A percentile compares a stretch with the other conserved stretches of the same genome.
These are phyloP conservation scores for Enoplolaimus lenunculus DNA, from an alignment of 2,888 invertebrate species.

Conservation along the genomic window DNA sequence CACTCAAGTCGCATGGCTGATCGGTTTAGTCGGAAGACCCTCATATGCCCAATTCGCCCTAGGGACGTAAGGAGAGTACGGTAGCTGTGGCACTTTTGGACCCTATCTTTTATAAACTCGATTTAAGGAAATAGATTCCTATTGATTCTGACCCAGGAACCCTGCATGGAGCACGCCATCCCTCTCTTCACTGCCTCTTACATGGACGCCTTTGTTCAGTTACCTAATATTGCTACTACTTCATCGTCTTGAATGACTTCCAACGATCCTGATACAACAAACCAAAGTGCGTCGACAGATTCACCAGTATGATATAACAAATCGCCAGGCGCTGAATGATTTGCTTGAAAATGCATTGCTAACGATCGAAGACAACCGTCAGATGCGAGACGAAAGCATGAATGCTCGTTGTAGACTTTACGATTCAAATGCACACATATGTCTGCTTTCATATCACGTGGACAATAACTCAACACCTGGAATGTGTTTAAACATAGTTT, in stretches of 20 bases:
- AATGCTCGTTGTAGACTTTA: slow-evolving; percentile 59
- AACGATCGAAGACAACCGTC: slow-evolving; percentile 92
- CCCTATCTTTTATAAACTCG: too few relatives aligned
- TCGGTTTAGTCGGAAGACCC: too few relatives aligned
- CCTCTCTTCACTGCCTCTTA: too few relatives aligned
- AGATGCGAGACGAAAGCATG: slow-evolving; percentile 66
- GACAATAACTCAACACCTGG: slow-evolving; percentile 97
- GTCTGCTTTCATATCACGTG: slow-evolving; percentile 99
- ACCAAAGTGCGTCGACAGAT: slow-evolving; percentile 92
- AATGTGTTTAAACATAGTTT: too few relatives aligned
- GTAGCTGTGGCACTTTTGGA: too few relatives aligned
- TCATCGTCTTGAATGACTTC: slow-evolving; percentile 99
- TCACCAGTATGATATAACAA: slow-evolving; percentile 97
- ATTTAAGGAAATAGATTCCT: too few relatives aligned
- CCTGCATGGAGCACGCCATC: too few relatives aligned
- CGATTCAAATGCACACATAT: slow-evolving; percentile 98
- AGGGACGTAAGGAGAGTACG: too few relatives aligned
- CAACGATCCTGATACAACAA: slow-evolving; percentile 93
- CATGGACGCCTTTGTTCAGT: too few relatives aligned
- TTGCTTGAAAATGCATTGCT: slow-evolving; percentile 88
- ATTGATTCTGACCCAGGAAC: too few relatives aligned
- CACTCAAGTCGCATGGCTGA: too few relatives aligned
- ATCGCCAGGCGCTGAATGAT: slow-evolving; percentile 89
- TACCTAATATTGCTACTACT: slow-evolving; percentile 93
- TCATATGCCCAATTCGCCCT: too few relatives aligned